phyloP scores from a whole-genome alignment of 2,797 vertebrate species.

The Ateles fusciceps region DNA sequence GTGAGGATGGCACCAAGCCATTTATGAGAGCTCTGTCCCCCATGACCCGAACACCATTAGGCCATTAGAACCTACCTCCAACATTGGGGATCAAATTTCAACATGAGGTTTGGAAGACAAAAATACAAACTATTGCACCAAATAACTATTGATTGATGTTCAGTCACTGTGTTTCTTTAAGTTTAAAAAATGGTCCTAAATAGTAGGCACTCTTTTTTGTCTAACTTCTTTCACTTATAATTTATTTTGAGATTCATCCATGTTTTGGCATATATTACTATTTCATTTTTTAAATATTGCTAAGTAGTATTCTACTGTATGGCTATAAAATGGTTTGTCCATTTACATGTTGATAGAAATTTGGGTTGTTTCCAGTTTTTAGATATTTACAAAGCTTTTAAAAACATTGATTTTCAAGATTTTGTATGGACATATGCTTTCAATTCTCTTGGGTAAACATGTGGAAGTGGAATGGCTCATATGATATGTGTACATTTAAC shows the following conservation, averaged over 20 bases:
- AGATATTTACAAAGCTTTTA: not conserved
- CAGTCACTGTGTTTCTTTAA: not conserved
- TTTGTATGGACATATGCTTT: not conserved
- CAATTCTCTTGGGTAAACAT: not conserved
- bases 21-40: not conserved
- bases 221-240: not conserved
- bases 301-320: not conserved
- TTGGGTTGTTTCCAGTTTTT: not conserved
- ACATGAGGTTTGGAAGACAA: not conserved
- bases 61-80: not conserved
- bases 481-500: not conserved
- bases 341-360: not conserved
- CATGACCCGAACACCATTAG: too few relatives aligned
- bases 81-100: not conserved
- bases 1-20: not conserved
- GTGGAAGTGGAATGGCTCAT: not conserved
- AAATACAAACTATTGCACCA: not conserved
- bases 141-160: not conserved
- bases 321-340: not conserved
- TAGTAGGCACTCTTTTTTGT: not conserved
- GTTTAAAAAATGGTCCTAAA: not conserved
- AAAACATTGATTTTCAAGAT: not conserved
- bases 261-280: not conserved
- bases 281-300: not conserved
- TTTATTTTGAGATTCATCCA: constrained; percentile 21